phyloP scores from a whole-genome alignment of 2,797 vertebrate genomes.

The Glossophaga mutica region DNA sequence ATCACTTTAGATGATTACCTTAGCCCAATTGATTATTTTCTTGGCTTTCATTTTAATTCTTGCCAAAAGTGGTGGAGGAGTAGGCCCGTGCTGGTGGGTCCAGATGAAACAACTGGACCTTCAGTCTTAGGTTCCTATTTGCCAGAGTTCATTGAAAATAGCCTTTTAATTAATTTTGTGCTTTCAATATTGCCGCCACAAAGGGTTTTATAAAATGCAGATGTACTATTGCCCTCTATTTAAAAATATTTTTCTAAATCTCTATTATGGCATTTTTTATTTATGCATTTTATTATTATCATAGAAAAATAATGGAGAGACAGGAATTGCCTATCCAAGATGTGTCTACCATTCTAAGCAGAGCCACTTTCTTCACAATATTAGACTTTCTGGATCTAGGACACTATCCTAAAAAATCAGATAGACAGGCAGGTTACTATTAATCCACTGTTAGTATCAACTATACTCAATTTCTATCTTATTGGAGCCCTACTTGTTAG shows the following conservation, averaged over 20 bases:
- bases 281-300: background rate
- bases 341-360: background rate
- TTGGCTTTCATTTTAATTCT: background rate
- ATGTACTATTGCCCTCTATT: background rate
- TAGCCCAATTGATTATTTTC: background rate
- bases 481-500: background rate
- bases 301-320: background rate
- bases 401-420: background rate
- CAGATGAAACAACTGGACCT: background rate
- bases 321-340: background rate
- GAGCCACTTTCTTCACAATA: background rate
- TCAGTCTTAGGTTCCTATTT: background rate
- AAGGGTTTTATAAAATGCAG: background rate
- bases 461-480: background rate
- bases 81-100: no score
- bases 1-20: background rate
- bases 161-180: background rate
- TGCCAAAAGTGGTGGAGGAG: background rate
- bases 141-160: background rate
- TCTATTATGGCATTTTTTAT: background rate
- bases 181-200: background rate
- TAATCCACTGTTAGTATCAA: background rate
- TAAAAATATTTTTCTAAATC: background rate
- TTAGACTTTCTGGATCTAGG: background rate
- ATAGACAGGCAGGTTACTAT: background rate